A percentile compares a stretch with the other conserved stretches of the same genome.
Evolutionary conservation across 2,797 vertebrate species (phyloP).

Genomic region (Borostomias antarcticus): DNA sequence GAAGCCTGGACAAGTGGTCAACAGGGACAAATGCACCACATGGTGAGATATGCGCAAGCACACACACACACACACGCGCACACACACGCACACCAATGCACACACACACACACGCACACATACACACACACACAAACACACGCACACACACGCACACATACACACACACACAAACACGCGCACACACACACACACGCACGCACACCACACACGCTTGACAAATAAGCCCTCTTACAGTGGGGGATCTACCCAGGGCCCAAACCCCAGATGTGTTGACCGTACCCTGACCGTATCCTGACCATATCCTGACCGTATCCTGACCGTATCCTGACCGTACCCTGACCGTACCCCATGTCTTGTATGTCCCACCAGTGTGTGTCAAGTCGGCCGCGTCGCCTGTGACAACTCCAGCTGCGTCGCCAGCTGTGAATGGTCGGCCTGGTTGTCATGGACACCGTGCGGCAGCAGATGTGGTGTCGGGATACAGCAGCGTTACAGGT

Average conservation of each 20-base stretch:
- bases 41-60: slow-evolving; percentile 74
- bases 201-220: background rate
- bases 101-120: background rate
- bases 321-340: too few species aligned
- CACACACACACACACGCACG: too few species aligned
- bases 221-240: background rate
- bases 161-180: too few species aligned
- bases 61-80: background rate
- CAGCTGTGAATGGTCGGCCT: slow-evolving; percentile 86
- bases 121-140: background rate
- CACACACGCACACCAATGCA: slow-evolving; percentile 13
- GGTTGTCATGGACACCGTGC: slow-evolving; percentile 88
- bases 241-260: too few species aligned
- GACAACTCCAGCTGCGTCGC: slow-evolving; percentile 67
- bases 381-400: slow-evolving; percentile 76
- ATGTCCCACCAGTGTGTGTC: slow-evolving; percentile 73
- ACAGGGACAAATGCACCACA: slow-evolving; percentile 71
- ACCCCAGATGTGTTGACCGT: too few species aligned
- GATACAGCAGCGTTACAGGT: slow-evolving; percentile 86
- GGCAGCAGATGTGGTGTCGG: slow-evolving; percentile 82
- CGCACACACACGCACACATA: background rate
- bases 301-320: too few species aligned
- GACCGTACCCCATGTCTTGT: background rate
- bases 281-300: too few species aligned
- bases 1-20: slow-evolving; percentile 71